Evolutionary conservation across 2,797 vertebrate species (phyloP), one percentile per base, ranked within the genome.

Genomic region (Mallotus villosus): DNA sequence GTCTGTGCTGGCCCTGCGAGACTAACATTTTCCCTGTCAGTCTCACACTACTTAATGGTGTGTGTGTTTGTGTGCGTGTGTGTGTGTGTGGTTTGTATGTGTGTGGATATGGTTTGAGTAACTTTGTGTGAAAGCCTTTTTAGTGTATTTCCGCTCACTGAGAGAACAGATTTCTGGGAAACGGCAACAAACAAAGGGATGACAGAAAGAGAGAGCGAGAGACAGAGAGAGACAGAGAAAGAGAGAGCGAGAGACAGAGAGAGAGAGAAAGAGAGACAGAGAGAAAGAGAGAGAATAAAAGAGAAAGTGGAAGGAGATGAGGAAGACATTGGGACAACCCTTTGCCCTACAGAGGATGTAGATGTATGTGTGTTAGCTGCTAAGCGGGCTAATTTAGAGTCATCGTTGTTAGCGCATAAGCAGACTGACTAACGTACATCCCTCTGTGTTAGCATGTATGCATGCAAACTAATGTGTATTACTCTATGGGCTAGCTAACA

Each of bases 121-220:
- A 80, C 76, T 77, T 83, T 82, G 71, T 79, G 81, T 89, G 81
- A 90, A 85, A 87, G 80, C 77, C 68, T 84, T 80, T 87, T 86
- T 82, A 82, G 77, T 82, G 73, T 69, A 73, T 77, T 76, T 79
- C 74, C 55, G 67, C 81, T 82, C 69, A 71, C 60, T 72, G 73
- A 74, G 70, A 76, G 68, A 80, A 74, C 51, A 61, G 70, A 68
- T 78, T 77, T 74, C 73, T 70, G 75, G 71, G 74, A 80, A 74
- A 76, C 49, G 68, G 21, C 24, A 12, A 41, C 75, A 29, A 73
- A 67, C 72, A 69, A 59, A 11, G 21, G 66, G 69, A 71, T 59
- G 29, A 46, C 64, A 72, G 53, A 68, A 49, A 73, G 19, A 58
- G 46, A 32, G 67, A 66, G 72, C 3, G 17, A n/a, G 51, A 55